Percentiles rank a stretch among this genome's conserved stretches.
Evolutionary conservation across 2,113 vertebrate species (phyloP).

Genomic region (Lamprotornis superbus): DNA sequence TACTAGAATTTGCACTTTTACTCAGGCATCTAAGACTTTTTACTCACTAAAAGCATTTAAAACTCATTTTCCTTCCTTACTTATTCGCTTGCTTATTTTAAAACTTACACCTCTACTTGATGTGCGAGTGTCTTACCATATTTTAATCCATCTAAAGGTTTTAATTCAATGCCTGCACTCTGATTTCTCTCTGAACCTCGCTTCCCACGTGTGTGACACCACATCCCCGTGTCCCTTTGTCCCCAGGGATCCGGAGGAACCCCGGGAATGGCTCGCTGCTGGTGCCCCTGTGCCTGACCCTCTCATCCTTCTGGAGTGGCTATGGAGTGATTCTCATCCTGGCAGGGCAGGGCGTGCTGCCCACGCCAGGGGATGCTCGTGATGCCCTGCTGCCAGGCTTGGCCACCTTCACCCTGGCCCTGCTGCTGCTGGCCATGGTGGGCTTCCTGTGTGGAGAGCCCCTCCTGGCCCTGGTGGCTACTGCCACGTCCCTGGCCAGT

Average conservation of each 20-base stretch:
- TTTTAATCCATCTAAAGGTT: too few relatives aligned
- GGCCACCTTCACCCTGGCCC: slow-evolving; percentile 73
- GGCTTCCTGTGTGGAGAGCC: slow-evolving; percentile 70
- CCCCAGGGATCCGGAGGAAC: slow-evolving; percentile 75
- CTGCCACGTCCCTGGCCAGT: slow-evolving; percentile 74
- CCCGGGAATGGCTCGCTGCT: slow-evolving; percentile 68
- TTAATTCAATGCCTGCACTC: too few relatives aligned
- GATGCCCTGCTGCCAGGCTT: slow-evolving; percentile 80
- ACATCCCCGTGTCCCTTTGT: background rate
- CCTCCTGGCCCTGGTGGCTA: slow-evolving; percentile 70
- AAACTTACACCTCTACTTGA: too few relatives aligned
- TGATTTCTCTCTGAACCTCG: too few relatives aligned
- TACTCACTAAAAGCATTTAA: too few relatives aligned
- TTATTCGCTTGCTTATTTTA: too few relatives aligned
- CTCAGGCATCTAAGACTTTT: too few relatives aligned
- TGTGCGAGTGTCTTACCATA: too few relatives aligned
- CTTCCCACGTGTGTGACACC: too few relatives aligned
- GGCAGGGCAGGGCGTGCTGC: slow-evolving; percentile 69
- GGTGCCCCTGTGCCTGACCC: slow-evolving; percentile 76
- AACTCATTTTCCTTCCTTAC: too few relatives aligned
- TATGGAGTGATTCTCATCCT: slow-evolving; percentile 80
- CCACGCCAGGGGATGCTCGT: background rate
- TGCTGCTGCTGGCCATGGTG: slow-evolving; percentile 73
- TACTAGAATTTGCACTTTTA: too few relatives aligned
- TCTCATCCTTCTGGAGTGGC: slow-evolving; percentile 82